A percentile compares a stretch with the other conserved stretches of the same genome.
phyloP scores from a whole-genome alignment of 1,140 invertebrate genomes.

The Dysdera silvatica region DNA sequence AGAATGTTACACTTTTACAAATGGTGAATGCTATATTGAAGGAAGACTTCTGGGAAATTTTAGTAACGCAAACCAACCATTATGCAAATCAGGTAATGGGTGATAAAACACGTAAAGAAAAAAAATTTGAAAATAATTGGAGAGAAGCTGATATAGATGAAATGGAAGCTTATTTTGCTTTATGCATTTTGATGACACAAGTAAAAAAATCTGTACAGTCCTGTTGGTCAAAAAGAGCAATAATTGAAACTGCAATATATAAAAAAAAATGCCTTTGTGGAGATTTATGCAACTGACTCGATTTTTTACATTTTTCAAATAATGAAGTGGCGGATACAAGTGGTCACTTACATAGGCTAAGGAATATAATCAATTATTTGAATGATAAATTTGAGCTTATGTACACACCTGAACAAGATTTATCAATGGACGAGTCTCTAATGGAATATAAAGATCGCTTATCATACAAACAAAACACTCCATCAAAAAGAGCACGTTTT shows the following conservation, averaged over 20 bases:
- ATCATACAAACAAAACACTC: neutral
- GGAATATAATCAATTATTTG: neutral
- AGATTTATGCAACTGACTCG: neutral
- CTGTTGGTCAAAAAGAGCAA: neutral
- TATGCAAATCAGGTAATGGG: neutral
- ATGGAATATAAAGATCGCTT: neutral
- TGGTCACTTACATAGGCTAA: neutral
- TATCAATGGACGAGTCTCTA: neutral
- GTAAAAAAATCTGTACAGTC: neutral
- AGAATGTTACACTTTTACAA: neutral
- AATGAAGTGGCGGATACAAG: neutral
- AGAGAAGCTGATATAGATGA: neutral
- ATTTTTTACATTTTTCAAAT: neutral
- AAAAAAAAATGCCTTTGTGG: neutral
- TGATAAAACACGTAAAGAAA: neutral
- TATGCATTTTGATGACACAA: conserved; percentile 2
- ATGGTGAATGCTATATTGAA: neutral
- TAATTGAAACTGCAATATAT: neutral
- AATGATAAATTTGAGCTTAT: neutral
- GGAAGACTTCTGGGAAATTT: neutral
- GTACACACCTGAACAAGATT: neutral
- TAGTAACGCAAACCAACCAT: neutral
- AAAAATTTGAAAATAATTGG: neutral
- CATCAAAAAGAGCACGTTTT: neutral
- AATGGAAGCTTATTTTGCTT: neutral